Percentiles rank a stretch among this genome's conserved stretches.
phyloP scores from a whole-genome alignment of 2,888 invertebrate genomes.

The Phasia obesa region DNA sequence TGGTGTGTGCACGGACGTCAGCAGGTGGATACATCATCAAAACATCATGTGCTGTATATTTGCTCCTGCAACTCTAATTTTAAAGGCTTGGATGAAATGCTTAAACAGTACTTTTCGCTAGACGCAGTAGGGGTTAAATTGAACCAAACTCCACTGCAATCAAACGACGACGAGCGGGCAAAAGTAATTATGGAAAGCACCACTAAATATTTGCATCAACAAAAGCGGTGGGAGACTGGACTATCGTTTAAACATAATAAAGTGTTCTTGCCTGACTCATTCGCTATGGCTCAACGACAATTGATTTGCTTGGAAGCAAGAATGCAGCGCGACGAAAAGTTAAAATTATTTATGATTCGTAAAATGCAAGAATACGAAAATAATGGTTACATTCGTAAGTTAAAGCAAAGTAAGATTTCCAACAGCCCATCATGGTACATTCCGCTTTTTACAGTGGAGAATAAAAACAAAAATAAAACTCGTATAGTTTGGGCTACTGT shows the following conservation, averaged over 20 bases:
- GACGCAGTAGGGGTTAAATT: slow-evolving; percentile 57
- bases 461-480: not conserved
- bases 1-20: slow-evolving; percentile 7
- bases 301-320: slow-evolving; percentile 47
- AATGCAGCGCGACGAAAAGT: slow-evolving; percentile 33
- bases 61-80: not conserved
- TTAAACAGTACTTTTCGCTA: slow-evolving; percentile 27
- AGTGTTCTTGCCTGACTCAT: slow-evolving; percentile 45
- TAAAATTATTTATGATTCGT: slow-evolving; percentile 26
- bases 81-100: not conserved
- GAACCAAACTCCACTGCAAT: slow-evolving; percentile 27
- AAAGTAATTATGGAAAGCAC: slow-evolving; percentile 51
- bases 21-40: not conserved
- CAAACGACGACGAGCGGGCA: slow-evolving; percentile 59
- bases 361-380: slow-evolving; percentile 50
- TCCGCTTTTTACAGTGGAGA: slow-evolving; percentile 6
- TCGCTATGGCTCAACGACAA: slow-evolving; percentile 51
- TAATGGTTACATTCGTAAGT: slow-evolving; percentile 47
- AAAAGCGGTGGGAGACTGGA: slow-evolving; percentile 57
- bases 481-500: slow-evolving; percentile 70
- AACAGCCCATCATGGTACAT: slow-evolving; percentile 44
- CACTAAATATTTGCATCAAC: slow-evolving; percentile 36
- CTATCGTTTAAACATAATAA: slow-evolving; percentile 48
- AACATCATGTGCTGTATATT: not conserved
- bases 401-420: slow-evolving; percentile 24